phyloP scores from a whole-genome alignment of 1,140 invertebrate species.

The Muscidifurax raptorellus region DNA sequence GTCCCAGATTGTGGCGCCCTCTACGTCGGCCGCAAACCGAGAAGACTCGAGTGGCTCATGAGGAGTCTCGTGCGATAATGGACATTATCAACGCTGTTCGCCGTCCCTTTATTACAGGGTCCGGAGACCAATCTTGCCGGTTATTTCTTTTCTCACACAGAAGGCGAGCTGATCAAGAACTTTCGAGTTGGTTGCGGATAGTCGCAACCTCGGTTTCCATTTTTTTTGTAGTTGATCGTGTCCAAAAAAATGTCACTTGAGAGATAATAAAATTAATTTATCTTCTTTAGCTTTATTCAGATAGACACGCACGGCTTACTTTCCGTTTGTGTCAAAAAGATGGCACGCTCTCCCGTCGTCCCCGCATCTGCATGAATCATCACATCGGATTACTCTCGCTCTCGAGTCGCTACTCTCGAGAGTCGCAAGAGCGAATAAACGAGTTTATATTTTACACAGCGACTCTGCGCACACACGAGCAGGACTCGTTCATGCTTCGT shows the following conservation, averaged over 20 bases:
- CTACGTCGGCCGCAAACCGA: neutral
- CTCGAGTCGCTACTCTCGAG: neutral
- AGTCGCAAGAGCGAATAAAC: slow-evolving; percentile 30
- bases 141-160: neutral
- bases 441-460: neutral
- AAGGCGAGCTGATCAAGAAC: neutral
- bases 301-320: neutral
- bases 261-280: no score
- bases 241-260: no score
- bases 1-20: slow-evolving; percentile 28
- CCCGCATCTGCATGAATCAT: slow-evolving; percentile 7
- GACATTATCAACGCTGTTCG: neutral
- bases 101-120: slow-evolving; percentile 9
- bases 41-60: neutral
- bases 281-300: no score
- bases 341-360: neutral
- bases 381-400: slow-evolving; percentile 20
- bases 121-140: neutral
- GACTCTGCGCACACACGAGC: neutral
- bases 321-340: neutral
- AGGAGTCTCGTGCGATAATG: slow-evolving; percentile 17
- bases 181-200: no score
- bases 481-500: slow-evolving; percentile 21
- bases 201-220: no score
- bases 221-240: neutral